Evolutionary conservation across 2,797 vertebrate genomes (phyloP).

Genomic region (Pteronotus mesoamericanus): DNA sequence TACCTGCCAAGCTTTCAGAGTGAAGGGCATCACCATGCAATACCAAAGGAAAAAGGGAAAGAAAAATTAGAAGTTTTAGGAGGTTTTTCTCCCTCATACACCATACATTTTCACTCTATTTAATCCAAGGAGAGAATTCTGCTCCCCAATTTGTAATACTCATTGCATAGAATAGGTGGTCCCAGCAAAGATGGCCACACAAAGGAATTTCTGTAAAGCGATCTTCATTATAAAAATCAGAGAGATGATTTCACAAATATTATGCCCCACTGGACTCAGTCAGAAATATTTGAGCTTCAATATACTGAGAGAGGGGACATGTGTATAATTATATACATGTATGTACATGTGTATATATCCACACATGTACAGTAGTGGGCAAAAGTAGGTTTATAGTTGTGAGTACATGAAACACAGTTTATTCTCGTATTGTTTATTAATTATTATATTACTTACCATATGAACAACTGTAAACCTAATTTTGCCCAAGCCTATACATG

Average conservation of each 20-base stretch:
- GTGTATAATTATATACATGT: neutral
- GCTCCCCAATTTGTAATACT: neutral
- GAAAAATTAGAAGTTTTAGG: slow-evolving; percentile 33
- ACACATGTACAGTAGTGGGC: neutral
- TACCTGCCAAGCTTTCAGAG: slow-evolving; percentile 64
- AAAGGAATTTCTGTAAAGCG: neutral
- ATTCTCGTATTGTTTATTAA: neutral
- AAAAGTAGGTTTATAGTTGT: neutral
- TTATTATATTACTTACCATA: neutral
- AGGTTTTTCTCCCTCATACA: neutral
- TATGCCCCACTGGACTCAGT: neutral
- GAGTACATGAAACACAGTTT: neutral
- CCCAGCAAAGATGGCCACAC: neutral
- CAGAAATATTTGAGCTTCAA: neutral
- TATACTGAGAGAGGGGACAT: neutral
- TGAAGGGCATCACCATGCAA: slow-evolving; percentile 51
- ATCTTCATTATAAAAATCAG: slow-evolving; percentile 2
- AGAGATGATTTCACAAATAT: neutral
- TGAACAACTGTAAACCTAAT: neutral
- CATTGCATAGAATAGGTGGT: neutral
- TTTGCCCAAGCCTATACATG: neutral
- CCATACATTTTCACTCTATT: neutral
- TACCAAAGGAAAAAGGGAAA: neutral
- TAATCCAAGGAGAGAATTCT: neutral
- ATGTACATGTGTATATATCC: neutral